Conservation (phyloP, 2,113 vertebrate species). For the Dipodomys ordii region DNA sequence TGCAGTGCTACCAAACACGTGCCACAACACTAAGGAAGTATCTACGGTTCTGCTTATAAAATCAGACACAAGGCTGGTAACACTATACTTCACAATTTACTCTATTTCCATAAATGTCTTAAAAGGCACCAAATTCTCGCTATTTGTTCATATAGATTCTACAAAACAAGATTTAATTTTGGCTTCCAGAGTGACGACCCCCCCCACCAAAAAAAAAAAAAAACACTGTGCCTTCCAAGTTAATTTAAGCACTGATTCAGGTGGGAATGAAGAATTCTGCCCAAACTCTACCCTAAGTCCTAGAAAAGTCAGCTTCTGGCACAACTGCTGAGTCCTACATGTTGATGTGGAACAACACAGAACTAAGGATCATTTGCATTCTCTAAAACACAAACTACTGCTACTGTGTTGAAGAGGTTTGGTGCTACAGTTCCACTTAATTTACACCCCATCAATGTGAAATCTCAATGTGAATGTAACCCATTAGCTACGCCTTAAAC, state of each 20-base stretch:
- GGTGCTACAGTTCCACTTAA: not conserved
- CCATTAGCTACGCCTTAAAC: accelerated
- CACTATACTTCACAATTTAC: not conserved
- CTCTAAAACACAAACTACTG: not conserved
- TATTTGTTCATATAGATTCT: not conserved
- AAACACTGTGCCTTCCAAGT: not conserved
- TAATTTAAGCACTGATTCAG: not conserved
- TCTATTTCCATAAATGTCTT: not conserved
- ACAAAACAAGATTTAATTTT: not conserved
- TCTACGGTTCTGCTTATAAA: not conserved
- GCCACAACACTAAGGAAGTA: not conserved
- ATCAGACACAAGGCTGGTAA: not conserved
- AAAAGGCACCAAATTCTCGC: not conserved
- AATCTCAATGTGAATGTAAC: not conserved
- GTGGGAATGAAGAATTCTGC: not conserved
- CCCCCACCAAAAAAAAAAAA: not conserved
- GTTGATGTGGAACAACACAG: too few relatives aligned
- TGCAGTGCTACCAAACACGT: constrained; percentile 33
- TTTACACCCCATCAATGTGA: not conserved
- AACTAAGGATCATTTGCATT: not conserved
- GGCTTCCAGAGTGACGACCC: not conserved
- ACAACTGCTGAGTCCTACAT: not conserved
- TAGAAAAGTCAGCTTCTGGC: not conserved
- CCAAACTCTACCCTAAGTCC: not conserved
- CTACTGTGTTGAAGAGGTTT: not conserved